Evolutionary conservation across 2,797 vertebrate genomes (phyloP), one percentile per base, ranked within the genome.

Genomic region (Garrulus glandarius): DNA sequence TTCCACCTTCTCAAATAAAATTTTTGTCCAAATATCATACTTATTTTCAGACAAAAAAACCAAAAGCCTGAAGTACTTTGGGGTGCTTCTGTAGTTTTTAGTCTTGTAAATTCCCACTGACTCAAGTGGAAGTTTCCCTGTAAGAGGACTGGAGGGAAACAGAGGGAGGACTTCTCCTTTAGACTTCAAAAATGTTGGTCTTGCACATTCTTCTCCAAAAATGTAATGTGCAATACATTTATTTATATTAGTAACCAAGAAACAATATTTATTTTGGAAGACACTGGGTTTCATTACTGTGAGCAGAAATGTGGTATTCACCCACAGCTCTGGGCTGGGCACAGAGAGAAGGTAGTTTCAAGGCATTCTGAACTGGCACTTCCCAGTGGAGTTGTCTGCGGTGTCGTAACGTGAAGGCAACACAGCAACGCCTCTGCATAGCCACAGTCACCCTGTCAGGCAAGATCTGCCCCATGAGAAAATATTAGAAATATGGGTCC

Each of bases 241-340:
- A 84, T 95, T 96, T 93, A 77, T 89, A 95, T 88, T 92, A 93
- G 92, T 43, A 93, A 95, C 92, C 81, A 82, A 96, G 95, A 87
- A 93, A 87, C 84, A 96, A 89, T 94, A 96, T 97, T 96, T 95
- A 74, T 93, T 93, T 95, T 97, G 96, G 95, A 96, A 94, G 68
- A 89, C 61, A 83, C 8, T 1, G 4, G 10, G 20, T 82, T 87
- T 95, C 91, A 86, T 92, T 94, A n/a, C 60, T 89, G 59, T 65
- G 81, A 75, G 78, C 46, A 92, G 74, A 84, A 93, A 78, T 89
- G 76, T 1, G 7, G 75, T 91, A 52, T 83, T 95, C 74, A 70
- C 77, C 55, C 78, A 76, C 61, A 85, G 69, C 21, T 76, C 69
- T 60, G 60, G 61, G 39, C 64, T 85, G 65, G 70, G 61, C 6